These are phyloP conservation scores for Gnathonemus echidnorhynchus DNA, from an alignment of 2,113 vertebrate genomes.

Conservation along the genomic window DNA sequence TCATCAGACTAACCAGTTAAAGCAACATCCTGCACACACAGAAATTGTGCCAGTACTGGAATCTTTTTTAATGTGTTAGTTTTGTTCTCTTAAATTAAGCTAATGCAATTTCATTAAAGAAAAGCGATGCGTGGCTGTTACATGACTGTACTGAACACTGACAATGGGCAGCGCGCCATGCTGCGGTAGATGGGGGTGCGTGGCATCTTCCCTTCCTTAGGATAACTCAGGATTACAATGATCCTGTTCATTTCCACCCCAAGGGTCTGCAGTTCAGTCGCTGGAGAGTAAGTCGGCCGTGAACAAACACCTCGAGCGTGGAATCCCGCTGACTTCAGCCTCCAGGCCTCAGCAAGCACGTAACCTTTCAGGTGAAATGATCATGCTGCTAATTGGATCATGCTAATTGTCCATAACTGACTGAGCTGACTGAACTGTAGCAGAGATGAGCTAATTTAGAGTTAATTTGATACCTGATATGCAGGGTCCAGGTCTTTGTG, in stretches of 20 bases:
- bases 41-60: neutral
- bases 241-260: constrained; percentile 59
- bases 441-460: neutral
- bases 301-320: constrained; percentile 73
- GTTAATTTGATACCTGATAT: neutral
- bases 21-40: neutral
- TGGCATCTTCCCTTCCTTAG: neutral
- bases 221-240: neutral
- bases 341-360: neutral
- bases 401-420: neutral
- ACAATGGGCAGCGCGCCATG: neutral
- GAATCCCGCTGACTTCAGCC: constrained; percentile 70
- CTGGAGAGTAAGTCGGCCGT: constrained; percentile 56
- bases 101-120: neutral
- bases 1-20: neutral
- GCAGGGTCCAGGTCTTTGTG: neutral
- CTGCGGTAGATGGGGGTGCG: neutral
- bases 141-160: neutral
- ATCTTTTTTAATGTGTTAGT: constrained; percentile 5
- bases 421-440: neutral
- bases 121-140: constrained; percentile 1
- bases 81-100: neutral
- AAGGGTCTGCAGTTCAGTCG: constrained; percentile 79
- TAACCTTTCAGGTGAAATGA: neutral
- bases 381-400: neutral